Conservation (phyloP, 2,888 invertebrate species). For the Rhyacophila evoluta region DNA sequence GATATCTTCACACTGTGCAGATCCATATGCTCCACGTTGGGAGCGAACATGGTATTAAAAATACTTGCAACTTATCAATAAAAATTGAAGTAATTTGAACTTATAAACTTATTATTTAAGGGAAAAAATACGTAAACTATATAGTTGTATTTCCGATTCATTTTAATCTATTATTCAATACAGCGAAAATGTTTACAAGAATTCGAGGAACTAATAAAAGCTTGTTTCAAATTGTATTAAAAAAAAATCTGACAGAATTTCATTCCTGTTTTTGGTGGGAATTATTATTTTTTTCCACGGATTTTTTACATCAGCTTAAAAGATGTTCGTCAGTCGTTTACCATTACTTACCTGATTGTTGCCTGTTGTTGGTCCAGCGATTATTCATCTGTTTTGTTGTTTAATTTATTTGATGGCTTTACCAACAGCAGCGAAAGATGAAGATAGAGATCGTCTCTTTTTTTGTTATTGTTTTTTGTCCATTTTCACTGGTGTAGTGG, state of each 20-base stretch:
- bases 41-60: no score
- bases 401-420: conserved; percentile 24
- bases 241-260: no score
- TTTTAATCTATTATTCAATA: no score
- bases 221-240: no score
- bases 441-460: background rate
- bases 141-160: no score
- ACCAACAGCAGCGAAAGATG: conserved; percentile 24
- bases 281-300: background rate
- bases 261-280: background rate
- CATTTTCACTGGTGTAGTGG: background rate
- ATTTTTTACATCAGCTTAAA: background rate
- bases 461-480: background rate
- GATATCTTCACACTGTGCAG: background rate
- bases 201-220: no score
- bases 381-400: background rate
- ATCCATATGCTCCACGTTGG: no score
- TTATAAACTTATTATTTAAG: no score
- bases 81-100: no score
- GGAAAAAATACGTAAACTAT: no score
- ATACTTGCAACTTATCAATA: no score
- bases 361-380: background rate
- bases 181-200: no score
- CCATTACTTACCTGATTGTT: background rate
- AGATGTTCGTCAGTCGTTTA: background rate